Evolutionary conservation across 2,113 vertebrate species (phyloP), one percentile per base, ranked within the genome.

Genomic region (Dissostichus mawsoni): DNA sequence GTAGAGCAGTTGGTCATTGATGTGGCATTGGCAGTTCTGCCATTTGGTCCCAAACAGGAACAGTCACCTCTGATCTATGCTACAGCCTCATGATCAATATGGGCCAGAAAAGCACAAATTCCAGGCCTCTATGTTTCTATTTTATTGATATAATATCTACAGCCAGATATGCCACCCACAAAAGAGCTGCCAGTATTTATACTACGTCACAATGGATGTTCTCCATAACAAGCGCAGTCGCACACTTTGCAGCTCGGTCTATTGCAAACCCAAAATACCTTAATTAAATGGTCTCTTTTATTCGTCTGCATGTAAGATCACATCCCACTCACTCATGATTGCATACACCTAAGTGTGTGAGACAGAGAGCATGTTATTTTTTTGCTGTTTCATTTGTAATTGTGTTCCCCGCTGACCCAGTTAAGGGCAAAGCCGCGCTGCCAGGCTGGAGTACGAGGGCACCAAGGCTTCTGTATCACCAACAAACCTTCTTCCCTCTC

Each of bases 371-470:
- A 74, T 92, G 67, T 80, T 87, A 9, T 44, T 76, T 59, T 57
- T 85, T 70, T 83, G 85, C 83, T 76, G 72, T 83, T 93, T 92
- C 78, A 87, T 89, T 69, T 82, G 50, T 90, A 89, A 84, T 50
- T 45, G 66, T 88, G 70, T 81, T 88, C 87, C 84, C 88, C 14
- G 57, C 70, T 92, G 94, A 94, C 93, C 94, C 92, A 94, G 74
- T 94, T 89, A 92, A 84, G 88, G 89, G 85, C 87, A 89, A 83
- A 87, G 74, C 69, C 7, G 20, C 81, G 89, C 80, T 81, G 72
- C 70, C 84, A 81, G 65, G 65, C 73, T 45, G 41, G 73, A 84
- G 77, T 74, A 62, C 20, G n/a, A 73, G 74, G 90, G 77, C 7
- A 41, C 77, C 87, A 86, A 3, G 11, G 64, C 57, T 44, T 70